Evolutionary conservation across 2,113 vertebrate species (phyloP), one percentile per base, ranked within the genome.

Genomic region (Smithornis capensis): DNA sequence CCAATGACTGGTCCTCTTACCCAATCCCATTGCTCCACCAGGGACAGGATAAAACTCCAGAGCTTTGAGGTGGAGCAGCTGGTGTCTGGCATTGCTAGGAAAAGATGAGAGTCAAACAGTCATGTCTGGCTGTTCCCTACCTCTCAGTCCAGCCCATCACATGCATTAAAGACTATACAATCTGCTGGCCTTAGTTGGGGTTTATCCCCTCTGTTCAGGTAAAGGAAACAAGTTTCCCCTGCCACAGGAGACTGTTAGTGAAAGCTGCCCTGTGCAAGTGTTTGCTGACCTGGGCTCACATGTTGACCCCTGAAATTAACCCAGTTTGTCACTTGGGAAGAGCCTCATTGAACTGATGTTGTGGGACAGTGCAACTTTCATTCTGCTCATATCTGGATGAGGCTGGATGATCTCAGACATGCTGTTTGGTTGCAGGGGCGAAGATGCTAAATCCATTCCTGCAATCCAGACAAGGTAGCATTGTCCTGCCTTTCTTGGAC

Each of bases 251-350:
- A 57, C 45, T 31, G 31, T 53, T 64, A 42, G 29, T 78, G 52
- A 63, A 81, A 87, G 73, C 56, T 78, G 59, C 35, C 19, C 60
- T 40, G 50, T 47, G 55, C 42, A 70, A n/a, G 49, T 23, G 40
- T 89, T 89, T 85, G 21, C 70, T 87, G 44, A 28, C 62, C 18
- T 0, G 0, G 77, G 70, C 53, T 85, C 45, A 49, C 25, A 59
- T 80, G 59, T 23, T 94, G 79, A 86, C n/a, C 55, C 17, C 55
- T 94, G 83, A 87, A 91, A 56, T 93, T 90, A 95, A 90, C 49
- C 75, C 45, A 57, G 12, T n/a, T 50, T 69, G 44, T 73, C 53
- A 90, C 28, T 55, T 5, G 10, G 83, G 65, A 89, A 78, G 53
- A 80, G 55, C 42, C 83, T 77, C 75, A 57, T 23, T 56, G 82